phyloP scores from a whole-genome alignment of 2,113 vertebrate genomes.

The human (Homo sapiens) region GRCh38 chr3:188265501-188266000 shows the following conservation, averaged over 20 bases:
- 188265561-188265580: neutral
- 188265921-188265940: constrained; percentile 37
- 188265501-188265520: neutral
- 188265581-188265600: neutral
- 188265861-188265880: neutral
- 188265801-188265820: neutral
- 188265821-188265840: neutral
- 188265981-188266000: neutral
- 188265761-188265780: neutral
- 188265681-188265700: neutral
- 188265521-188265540: neutral
- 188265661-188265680: neutral
- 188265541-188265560: fast-evolving
- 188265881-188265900: fast-evolving
- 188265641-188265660: neutral
- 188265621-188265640: neutral
- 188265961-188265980: neutral
- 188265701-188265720: neutral
- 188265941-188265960: constrained; percentile 67
- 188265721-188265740: neutral
- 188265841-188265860: neutral
- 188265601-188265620: neutral
- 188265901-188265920: neutral
- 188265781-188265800: neutral
- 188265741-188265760: neutral